Base-by-base conservation (phyloP, 2,888 invertebrate species). In the Aphodius granarius region DNA sequence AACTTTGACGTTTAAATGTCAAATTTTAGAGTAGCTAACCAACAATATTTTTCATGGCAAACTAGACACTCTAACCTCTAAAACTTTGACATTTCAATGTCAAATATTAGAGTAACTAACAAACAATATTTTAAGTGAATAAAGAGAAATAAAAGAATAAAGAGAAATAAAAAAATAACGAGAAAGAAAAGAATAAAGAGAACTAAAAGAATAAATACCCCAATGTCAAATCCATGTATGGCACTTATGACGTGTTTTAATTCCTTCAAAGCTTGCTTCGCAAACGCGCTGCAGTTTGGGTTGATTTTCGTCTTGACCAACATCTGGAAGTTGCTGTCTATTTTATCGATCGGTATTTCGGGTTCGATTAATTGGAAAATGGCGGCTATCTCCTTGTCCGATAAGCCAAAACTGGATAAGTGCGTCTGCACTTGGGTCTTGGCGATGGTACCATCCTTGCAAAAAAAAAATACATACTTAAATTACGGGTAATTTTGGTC, bases 391-490 rank as follows among this genome's bases (percentile, higher is more conserved):
- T 91, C 90, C 63, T 91, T 90, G 77, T 94, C 92, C 0, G 92
- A 91, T 79, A 96, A 89, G 83, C 91, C 94, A 73, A 91, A 88
- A 18, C 90, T 92, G 22, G 89, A 92, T 68, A 94, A 88, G 84
- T 90, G 93, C 71, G 91, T 92, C 81, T 93, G 91, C 0, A 95
- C 89, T 86, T 95, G 93, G 13, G 92, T 91, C 81, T 92, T 94
- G 0, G 93, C 89, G 68, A 90, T 88, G 81, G 91, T 91, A 15
- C 91, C 91, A 79, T 91, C 91, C 89, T 89, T 20, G n/a, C 17
- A 63, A 63, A 80, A 76, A 85, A 85, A 63, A 73, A 77, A 73
- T 82, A 83, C 71, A 83, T 84, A 74, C 71, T 17, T 68, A 21
- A 73, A 17, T 9, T 16, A 72, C 17, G 71, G 6, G 21, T 13